Conservation (phyloP, 2,113 vertebrate genomes). For the Psammodynastes pulverulentus region DNA sequence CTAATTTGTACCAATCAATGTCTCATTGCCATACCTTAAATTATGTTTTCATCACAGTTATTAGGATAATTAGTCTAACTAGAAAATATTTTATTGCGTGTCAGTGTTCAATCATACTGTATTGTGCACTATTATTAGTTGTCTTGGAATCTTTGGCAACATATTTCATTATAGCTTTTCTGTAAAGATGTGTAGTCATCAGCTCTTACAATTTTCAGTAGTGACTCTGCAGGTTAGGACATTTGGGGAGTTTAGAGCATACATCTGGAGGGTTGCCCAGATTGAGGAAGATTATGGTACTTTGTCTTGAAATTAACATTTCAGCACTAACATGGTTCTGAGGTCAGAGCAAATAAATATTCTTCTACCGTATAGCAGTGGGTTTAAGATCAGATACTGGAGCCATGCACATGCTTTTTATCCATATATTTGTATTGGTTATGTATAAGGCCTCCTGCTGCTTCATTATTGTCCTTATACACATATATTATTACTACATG, state of each 20-base stretch:
- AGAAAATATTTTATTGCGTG: constrained; percentile 28
- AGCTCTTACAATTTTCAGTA: not conserved
- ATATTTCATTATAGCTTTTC: not conserved
- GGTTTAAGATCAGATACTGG: not conserved
- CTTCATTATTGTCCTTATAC: not conserved
- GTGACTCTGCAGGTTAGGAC: not conserved
- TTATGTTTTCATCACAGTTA: constrained; percentile 11
- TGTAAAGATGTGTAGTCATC: not conserved
- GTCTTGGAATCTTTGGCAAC: constrained; percentile 26
- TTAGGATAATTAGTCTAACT: constrained; percentile 7
- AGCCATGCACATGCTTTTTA: not conserved
- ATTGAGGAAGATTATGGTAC: not conserved
- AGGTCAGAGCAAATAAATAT: not conserved
- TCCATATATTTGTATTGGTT: not conserved
- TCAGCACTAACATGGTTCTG: constrained; percentile 11
- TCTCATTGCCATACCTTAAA: constrained; percentile 14
- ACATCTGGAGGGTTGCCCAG: not conserved
- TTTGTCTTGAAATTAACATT: constrained; percentile 30
- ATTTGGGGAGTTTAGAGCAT: not conserved
- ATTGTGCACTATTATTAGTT: constrained; percentile 25
- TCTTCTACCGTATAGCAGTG: not conserved
- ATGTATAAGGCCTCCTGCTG: not conserved
- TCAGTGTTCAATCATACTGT: constrained; percentile 30
- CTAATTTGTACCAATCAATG: constrained; percentile 46
- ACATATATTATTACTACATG: not conserved